Base-by-base conservation (phyloP, 2,113 vertebrate species). In the Illadopsis cleaveri region DNA sequence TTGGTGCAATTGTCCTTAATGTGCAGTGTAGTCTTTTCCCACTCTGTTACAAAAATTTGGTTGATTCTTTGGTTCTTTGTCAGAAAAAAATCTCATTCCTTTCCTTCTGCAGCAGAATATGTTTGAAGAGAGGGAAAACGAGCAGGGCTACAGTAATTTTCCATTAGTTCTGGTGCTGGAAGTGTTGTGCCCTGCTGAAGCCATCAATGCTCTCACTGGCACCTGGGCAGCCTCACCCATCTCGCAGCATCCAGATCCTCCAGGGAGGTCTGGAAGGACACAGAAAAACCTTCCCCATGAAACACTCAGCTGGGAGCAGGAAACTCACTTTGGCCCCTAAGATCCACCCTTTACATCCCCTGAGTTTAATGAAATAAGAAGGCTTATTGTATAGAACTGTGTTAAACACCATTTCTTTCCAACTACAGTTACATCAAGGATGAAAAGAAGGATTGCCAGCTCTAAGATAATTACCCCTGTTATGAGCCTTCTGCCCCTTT, bases 401-500 rank as follows among this genome's bases (percentile, higher is more conserved):
- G 75, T 81, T 87, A 93, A 97, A 93, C 47, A 65, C 47, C 40
- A 31, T 87, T 88, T 92, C 78, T 84, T 95, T 94, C 95, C 90
- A 96, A 5, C 57, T 66, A n/a, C 38, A 33, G 38, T 82, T 66
- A 21, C 7, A 30, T 47, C 78, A 75, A 96, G 91, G 88, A 95
- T 35, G 88, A 90, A 96, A 94, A 79, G 73, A 23, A 86, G 42
- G 33, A 40, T 54, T 91, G 93, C 89, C 89, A 96, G 90, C 62
- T 94, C 37, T 62, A 13, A 93, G 93, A 96, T 86, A 96, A 96
- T 77, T 86, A 53, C 69, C 42, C 28, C 0, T 40, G 65, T 93
- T 97, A 95, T 76, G 76, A 96, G 91, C 35, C 88, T 91, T 93
- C 73, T 89, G 90, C 22, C 38, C 48, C 91, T 84, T 91, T 96